Evolutionary conservation across 2,888 invertebrate genomes (phyloP).

Genomic region (Gortyna flavago): DNA sequence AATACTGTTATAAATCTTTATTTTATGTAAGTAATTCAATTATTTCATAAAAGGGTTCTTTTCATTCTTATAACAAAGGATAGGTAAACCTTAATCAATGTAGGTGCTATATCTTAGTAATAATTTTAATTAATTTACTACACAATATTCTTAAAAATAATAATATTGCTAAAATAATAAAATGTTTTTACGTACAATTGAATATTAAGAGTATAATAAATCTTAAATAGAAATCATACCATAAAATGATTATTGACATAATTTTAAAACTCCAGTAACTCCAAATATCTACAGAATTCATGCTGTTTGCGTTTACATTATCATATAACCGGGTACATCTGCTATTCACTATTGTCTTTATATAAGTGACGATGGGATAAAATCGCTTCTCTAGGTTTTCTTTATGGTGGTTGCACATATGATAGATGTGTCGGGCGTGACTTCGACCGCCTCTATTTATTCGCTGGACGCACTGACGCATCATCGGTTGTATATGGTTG

Average conservation of each 20-base stretch:
- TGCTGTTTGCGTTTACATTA: not conserved
- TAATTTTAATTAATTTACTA: not conserved
- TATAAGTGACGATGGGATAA: conserved; percentile 19
- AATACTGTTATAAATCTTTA: conserved; percentile 21
- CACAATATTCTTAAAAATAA: conserved; percentile 16
- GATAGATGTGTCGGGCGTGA: not conserved
- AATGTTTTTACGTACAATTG: conserved; percentile 11
- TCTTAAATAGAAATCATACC: conserved; percentile 1
- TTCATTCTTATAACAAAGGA: conserved; percentile 1
- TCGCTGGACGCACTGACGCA: not conserved
- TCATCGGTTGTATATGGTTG: not conserved
- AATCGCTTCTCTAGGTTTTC: not conserved
- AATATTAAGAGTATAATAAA: conserved; percentile 21
- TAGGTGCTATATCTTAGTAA: not conserved
- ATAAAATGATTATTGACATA: conserved; percentile 4
- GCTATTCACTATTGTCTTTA: conserved; percentile 16
- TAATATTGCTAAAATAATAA: conserved; percentile 25
- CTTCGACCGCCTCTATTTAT: not conserved
- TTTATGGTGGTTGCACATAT: not conserved
- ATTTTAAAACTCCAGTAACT: conserved; percentile 9
- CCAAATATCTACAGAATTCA: conserved; percentile 20
- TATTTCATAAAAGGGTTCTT: conserved; percentile 17
- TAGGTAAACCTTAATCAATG: conserved; percentile 9
- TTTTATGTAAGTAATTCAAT: conserved; percentile 2
- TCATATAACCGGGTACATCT: not conserved